Base-by-base conservation (phyloP, 2,113 vertebrate genomes). In the Gymnorhina tibicen region DNA sequence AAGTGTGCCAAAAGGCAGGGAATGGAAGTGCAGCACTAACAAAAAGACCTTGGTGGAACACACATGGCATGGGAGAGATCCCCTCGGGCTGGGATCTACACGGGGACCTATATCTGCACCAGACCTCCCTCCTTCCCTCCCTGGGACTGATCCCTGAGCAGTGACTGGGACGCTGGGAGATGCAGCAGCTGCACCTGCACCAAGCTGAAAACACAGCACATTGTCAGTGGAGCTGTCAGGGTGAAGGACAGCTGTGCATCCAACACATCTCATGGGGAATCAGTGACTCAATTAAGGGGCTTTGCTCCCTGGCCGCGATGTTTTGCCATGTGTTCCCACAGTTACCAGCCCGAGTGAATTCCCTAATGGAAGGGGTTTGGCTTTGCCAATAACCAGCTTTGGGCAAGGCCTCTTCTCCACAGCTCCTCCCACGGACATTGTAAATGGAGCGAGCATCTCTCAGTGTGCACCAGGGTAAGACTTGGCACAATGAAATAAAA, bases 81-180 rank as follows among this genome's bases (percentile, higher is more conserved):
- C 37, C 72, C 39, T 39, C 0, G 0, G 63, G 83, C 24, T 69
- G 62, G 35, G 46, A 91, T 64, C 42, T 53, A 33, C 27, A 23
- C 0, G 0, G 12, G 37, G 70, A 42, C 19, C n/a, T 14, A 6
- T 8, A 7, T 16, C 41, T 67, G 62, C 14, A 9, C 15, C 56
- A 70, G 27, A 53, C 6, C 22, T 53, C 9, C 10, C 19, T 64
- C 41, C 30, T 32, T 10, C 16, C 30, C n/a, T 67, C 32, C 24
- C 39, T 10, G 16, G 67, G 28, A 42, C 52, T 1, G 11, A 42
- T 2, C 62, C 50, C 69, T 18, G 16, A 27, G 30, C 68, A 33
- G 47, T 1, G 28, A 5, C 50, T 14, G 56, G 53, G 28, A 37
- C n/a, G 11, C 6, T 2, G 10, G 52, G 32, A 79, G 30, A 63